phyloP scores from a whole-genome alignment of 2,888 invertebrate genomes.

The Heliothis peltigera region DNA sequence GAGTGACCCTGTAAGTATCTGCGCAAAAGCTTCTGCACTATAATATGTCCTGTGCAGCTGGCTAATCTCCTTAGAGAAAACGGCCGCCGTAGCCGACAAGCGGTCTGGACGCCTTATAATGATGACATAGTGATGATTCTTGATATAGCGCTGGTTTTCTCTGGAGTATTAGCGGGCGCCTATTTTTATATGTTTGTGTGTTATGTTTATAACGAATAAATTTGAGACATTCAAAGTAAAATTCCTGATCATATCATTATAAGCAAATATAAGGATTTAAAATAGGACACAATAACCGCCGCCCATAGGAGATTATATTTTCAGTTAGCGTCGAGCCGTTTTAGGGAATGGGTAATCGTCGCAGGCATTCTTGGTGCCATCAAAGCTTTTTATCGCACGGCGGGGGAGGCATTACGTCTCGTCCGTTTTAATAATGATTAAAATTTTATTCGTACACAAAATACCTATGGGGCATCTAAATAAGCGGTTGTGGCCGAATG shows the following conservation, averaged over 20 bases:
- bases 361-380: slow-evolving; percentile 58
- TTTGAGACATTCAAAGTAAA: too few relatives aligned
- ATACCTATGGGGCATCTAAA: slow-evolving; percentile 54
- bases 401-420: slow-evolving; percentile 53
- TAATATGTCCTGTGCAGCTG: too few relatives aligned
- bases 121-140: too few relatives aligned
- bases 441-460: slow-evolving; percentile 60
- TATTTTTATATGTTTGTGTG: too few relatives aligned
- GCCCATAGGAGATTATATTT: slow-evolving; percentile 50
- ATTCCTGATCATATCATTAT: slow-evolving; percentile 34
- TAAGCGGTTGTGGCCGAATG: slow-evolving; percentile 47
- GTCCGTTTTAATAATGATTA: slow-evolving; percentile 64
- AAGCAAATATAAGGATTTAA: slow-evolving; percentile 32
- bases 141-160: too few relatives aligned
- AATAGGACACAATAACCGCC: slow-evolving; percentile 29
- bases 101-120: too few relatives aligned
- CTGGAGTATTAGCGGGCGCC: too few relatives aligned
- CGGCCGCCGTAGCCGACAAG: too few relatives aligned
- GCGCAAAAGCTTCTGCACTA: too few relatives aligned
- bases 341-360: slow-evolving; percentile 61
- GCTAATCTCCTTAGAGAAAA: too few relatives aligned
- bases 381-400: slow-evolving; percentile 63
- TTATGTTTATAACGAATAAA: too few relatives aligned
- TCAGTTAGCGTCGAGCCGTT: slow-evolving; percentile 41
- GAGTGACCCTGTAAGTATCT: too few relatives aligned